Evolutionary conservation across 30 jellyfish, hydroid and myxozoan species (phyloP), one percentile per base, ranked within the genome.

Genomic region (Nemopilema nomurai): DNA sequence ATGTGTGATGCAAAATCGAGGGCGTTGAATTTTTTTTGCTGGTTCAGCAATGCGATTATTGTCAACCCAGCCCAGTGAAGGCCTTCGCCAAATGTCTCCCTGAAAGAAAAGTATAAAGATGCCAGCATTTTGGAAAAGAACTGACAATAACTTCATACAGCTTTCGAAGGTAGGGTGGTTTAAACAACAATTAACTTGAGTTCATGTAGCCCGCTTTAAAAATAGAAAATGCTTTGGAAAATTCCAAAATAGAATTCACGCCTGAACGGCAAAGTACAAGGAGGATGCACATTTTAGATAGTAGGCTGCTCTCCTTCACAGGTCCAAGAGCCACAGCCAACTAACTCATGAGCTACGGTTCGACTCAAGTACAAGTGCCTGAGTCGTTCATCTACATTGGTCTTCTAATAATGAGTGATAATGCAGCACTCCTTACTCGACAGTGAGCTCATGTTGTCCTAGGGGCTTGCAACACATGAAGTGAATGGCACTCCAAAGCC

Each of bases 31-130:
- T 97, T 67, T 31, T 90, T 91, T 31, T 89, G 94, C 76, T 96
- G 98, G 19, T 93, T 93, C 80, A 96, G 85, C 67, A 96, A 80
- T 20, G 92, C 92, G 28, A 96, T 95, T 26, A 95, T 21, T 19
- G 99, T 85, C 80, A 96, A 74, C 0, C 99, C 99, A 26, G 99
- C 99, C 99, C 99, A 95, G 52, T 95, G 96, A 51, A 95, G 76
- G 51, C 99, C 96, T 77, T 95, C 99, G 28, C 99, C 99, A 81
- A 95, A 95, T 18, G 98, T 88, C 82, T 95, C 98, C 89, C 99
- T 95, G 81, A 20, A 62, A 83, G 67, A 19, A 49, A 49, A 16
- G 52, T 1, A 27, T 18, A n/a, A 3, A 13, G 9, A 41, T 41
- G n/a, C n/a, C n/a, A n/a, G n/a, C n/a, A n/a, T n/a, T n/a, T n/a